Percentiles rank a stretch among this genome's conserved stretches.
These are phyloP conservation scores for Scolopax mira DNA, from an alignment of 2,113 vertebrate species.

Conservation along the genomic window DNA sequence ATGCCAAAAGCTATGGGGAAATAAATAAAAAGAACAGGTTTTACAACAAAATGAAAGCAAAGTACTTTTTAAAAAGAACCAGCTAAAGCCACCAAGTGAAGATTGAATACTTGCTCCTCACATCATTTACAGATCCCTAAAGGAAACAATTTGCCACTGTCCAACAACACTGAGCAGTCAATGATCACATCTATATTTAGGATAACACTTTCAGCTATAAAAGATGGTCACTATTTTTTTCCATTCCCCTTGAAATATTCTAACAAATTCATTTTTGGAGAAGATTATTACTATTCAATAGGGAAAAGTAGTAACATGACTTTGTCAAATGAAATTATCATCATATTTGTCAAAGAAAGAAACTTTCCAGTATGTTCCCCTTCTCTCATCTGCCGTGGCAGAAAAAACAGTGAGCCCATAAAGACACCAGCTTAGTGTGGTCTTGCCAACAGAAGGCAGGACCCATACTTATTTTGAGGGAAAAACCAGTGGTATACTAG, in stretches of 20 bases:
- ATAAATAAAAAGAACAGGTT: neutral
- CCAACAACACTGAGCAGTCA: neutral
- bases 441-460: neutral
- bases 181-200: neutral
- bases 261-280: neutral
- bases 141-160: slow-evolving; percentile 10
- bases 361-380: neutral
- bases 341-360: neutral
- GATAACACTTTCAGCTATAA: neutral
- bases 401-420: neutral
- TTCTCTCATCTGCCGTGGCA: neutral
- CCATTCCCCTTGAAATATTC: neutral
- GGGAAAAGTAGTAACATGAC: neutral
- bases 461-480: neutral
- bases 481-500: neutral
- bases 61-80: neutral
- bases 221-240: no score
- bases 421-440: neutral
- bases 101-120: neutral
- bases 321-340: slow-evolving; percentile 7
- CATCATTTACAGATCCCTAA: neutral
- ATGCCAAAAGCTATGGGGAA: neutral
- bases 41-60: neutral
- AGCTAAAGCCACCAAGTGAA: neutral
- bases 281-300: neutral